Conservation (phyloP, 1,140 invertebrate species). For the Neelides sp. region DNA sequence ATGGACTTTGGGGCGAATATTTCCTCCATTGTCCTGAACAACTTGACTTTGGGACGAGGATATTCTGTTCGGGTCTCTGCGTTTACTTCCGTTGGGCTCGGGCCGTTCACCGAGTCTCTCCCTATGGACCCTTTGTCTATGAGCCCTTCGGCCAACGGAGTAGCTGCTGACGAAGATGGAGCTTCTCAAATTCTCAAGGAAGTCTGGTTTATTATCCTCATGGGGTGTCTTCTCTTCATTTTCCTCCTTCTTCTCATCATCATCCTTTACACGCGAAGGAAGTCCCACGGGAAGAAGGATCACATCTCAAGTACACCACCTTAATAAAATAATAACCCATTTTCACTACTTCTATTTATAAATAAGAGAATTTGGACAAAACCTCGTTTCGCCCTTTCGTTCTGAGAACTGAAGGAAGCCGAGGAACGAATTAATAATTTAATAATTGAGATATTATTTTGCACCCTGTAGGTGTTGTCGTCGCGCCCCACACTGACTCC, state of each 20-base stretch:
- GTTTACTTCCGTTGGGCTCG: conserved; percentile 52
- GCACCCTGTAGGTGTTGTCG: conserved; percentile 22
- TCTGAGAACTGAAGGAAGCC: conserved; percentile 14
- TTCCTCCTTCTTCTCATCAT: conserved; percentile 51
- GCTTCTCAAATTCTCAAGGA: conserved; percentile 44
- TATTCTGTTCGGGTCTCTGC: conserved; percentile 64
- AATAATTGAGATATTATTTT: conserved; percentile 3
- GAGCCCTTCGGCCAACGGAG: conserved; percentile 9
- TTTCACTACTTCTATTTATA: not conserved
- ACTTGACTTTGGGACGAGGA: conserved; percentile 51
- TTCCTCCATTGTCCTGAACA: conserved; percentile 57
- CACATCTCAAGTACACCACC: conserved; percentile 30
- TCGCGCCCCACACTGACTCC: conserved; percentile 28
- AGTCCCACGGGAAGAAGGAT: conserved; percentile 32
- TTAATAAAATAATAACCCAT: conserved; percentile 1
- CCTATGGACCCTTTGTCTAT: conserved; percentile 43
- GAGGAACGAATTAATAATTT: conserved; percentile 25
- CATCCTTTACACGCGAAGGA: conserved; percentile 48
- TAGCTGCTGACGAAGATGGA: conserved; percentile 9
- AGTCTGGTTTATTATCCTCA: conserved; percentile 62
- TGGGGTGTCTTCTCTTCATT: conserved; percentile 55
- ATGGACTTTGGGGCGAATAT: conserved; percentile 59
- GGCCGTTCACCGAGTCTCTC: conserved; percentile 52
- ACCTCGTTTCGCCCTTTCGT: no score
- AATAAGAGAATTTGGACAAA: not conserved